Evolutionary conservation across 2,888 invertebrate species (phyloP).

Genomic region (Euplexia lucipara): DNA sequence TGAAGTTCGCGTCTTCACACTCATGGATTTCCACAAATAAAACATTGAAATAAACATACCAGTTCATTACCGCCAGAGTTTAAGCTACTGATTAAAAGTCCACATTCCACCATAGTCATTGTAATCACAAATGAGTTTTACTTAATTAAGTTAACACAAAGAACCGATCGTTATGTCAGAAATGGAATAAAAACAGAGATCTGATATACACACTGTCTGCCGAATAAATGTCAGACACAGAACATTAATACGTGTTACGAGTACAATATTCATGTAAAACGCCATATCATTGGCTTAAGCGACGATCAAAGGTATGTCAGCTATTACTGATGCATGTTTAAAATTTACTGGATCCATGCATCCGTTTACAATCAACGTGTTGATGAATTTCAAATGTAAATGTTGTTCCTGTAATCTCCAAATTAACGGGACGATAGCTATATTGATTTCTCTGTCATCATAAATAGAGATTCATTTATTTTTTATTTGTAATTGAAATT

Average conservation of each 20-base stretch:
- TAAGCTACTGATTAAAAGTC: conserved; percentile 11
- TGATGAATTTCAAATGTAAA: conserved; percentile 27
- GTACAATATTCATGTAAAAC: conserved; percentile 36
- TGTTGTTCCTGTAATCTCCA: conserved; percentile 15
- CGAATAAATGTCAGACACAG: background rate
- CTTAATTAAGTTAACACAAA: conserved; percentile 28
- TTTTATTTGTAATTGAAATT: conserved; percentile 13
- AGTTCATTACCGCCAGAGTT: background rate
- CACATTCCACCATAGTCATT: background rate
- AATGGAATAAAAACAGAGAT: conserved; percentile 46
- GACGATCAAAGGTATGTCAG: conserved; percentile 45
- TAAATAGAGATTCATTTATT: conserved; percentile 9
- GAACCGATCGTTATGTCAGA: conserved; percentile 15
- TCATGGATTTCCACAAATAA: background rate
- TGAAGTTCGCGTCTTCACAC: background rate
- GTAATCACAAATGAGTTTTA: conserved; percentile 28
- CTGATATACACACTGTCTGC: conserved; percentile 2
- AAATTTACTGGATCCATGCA: conserved; percentile 27
- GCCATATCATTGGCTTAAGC: conserved; percentile 31
- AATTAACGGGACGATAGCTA: background rate
- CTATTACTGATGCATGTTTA: conserved; percentile 26
- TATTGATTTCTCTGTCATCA: conserved; percentile 17
- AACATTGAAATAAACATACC: background rate
- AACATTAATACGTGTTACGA: conserved; percentile 13
- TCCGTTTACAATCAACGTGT: conserved; percentile 28